A percentile compares a stretch with the other conserved stretches of the same genome.
These are phyloP conservation scores for Chamaea fasciata DNA, from an alignment of 2,113 vertebrate genomes.

Conservation along the genomic window DNA sequence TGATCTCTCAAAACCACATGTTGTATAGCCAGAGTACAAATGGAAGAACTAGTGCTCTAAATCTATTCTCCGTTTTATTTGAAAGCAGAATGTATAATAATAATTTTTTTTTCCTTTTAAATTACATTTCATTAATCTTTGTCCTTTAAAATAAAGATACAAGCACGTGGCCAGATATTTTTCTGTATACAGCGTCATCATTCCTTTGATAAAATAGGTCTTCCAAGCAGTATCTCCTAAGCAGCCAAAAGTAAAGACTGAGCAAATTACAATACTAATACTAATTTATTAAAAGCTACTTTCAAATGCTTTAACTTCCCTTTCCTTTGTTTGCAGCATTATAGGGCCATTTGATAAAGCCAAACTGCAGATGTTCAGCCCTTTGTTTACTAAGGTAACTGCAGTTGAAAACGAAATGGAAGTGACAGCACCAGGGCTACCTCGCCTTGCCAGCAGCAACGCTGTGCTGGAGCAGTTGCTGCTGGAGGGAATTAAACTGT, in stretches of 20 bases:
- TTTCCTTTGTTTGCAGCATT: not conserved
- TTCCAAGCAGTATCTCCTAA: not conserved
- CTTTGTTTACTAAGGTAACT: not conserved
- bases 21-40: not conserved
- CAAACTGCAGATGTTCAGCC: not conserved
- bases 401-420: not conserved
- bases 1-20: not conserved
- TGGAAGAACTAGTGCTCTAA: not conserved
- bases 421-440: not conserved
- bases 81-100: not conserved
- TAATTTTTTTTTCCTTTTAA: slow-evolving; percentile 10
- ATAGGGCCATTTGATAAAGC: not conserved
- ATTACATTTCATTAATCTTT: slow-evolving; percentile 24
- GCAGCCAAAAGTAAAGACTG: not conserved
- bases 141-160: slow-evolving; percentile 14
- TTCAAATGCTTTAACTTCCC: not conserved
- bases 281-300: slow-evolving; percentile 3
- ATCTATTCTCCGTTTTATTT: not conserved
- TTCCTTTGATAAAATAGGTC: not conserved
- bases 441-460: not conserved
- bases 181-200: slow-evolving; percentile 1
- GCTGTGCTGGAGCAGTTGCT: not conserved
- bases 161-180: not conserved
- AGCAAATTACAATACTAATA: not conserved
- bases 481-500: not conserved